Percentiles rank a stretch among this genome's conserved stretches.
These are phyloP conservation scores for Otis tarda DNA, from an alignment of 2,113 vertebrate genomes.

Conservation along the genomic window DNA sequence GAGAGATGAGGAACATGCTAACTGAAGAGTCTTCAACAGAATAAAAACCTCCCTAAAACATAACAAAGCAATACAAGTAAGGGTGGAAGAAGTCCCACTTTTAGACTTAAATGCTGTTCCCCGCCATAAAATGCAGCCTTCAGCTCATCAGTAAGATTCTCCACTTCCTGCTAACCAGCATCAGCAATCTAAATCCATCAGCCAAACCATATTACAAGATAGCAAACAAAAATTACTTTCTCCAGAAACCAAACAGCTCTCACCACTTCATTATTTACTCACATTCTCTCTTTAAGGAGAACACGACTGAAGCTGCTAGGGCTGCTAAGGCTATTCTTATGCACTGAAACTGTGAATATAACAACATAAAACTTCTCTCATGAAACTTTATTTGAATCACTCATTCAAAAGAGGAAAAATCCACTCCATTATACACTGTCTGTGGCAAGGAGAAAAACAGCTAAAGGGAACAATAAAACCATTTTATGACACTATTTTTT, in stretches of 20 bases:
- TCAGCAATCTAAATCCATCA: not conserved
- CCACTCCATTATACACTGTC: not conserved
- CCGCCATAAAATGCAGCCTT: not conserved
- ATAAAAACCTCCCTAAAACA: not conserved
- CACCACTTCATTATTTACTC: slow-evolving; percentile 5
- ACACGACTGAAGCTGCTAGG: not conserved
- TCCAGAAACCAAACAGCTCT: slow-evolving; percentile 32
- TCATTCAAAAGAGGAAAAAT: slow-evolving; percentile 3
- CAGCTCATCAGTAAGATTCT: not conserved
- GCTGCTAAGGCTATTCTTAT: not conserved
- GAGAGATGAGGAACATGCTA: not conserved
- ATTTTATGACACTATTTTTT: not conserved
- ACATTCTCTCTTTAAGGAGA: not conserved
- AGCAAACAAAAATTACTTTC: slow-evolving; percentile 32
- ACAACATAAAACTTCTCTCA: slow-evolving; percentile 25
- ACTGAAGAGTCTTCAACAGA: not conserved
- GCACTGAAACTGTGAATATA: not conserved
- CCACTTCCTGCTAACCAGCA: not conserved
- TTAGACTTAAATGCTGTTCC: not conserved
- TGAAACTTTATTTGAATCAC: slow-evolving; percentile 23
- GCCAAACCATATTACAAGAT: not conserved
- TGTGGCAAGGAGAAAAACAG: slow-evolving; percentile 37
- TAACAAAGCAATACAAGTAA: not conserved
- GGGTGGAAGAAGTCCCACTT: not conserved
- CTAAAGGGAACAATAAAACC: slow-evolving; percentile 42